Conservation (phyloP, 2,888 invertebrate genomes). For the Synergus itoensis region DNA sequence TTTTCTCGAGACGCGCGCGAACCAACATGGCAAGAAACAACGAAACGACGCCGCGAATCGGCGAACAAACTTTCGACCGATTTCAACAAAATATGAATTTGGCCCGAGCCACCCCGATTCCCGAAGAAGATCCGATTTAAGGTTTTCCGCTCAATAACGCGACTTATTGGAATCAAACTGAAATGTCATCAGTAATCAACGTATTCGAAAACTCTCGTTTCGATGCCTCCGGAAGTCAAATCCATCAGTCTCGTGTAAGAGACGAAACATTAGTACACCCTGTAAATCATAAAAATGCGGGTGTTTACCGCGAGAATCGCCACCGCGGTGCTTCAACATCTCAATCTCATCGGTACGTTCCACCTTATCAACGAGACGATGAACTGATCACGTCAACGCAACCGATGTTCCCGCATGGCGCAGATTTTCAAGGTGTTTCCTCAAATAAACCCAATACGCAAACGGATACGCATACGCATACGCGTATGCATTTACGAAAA, state of each 20-base stretch:
- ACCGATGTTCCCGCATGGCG: not conserved
- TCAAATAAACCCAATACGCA: too few relatives aligned
- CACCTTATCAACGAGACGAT: not conserved
- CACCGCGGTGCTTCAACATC: not conserved
- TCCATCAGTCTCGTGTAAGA: not conserved
- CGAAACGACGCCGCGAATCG: not conserved
- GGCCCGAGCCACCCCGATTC: not conserved
- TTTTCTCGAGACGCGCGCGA: not conserved
- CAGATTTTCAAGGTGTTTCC: too few relatives aligned
- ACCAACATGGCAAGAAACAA: not conserved
- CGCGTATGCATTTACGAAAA: too few relatives aligned
- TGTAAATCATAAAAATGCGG: not conserved
- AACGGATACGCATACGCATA: too few relatives aligned
- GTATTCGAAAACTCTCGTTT: slow-evolving; percentile 5
- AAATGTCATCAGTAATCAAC: slow-evolving; percentile 10
- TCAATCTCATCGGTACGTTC: not conserved
- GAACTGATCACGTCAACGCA: not conserved
- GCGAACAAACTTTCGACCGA: not conserved
- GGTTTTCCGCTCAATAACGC: not conserved
- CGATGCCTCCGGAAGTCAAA: not conserved
- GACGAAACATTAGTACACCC: not conserved
- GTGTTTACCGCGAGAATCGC: not conserved
- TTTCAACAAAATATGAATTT: not conserved
- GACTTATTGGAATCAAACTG: not conserved
- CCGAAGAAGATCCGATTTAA: not conserved